Evolutionary conservation across 2,888 invertebrate genomes (phyloP).

Genomic region (Galerucella nymphaeae): DNA sequence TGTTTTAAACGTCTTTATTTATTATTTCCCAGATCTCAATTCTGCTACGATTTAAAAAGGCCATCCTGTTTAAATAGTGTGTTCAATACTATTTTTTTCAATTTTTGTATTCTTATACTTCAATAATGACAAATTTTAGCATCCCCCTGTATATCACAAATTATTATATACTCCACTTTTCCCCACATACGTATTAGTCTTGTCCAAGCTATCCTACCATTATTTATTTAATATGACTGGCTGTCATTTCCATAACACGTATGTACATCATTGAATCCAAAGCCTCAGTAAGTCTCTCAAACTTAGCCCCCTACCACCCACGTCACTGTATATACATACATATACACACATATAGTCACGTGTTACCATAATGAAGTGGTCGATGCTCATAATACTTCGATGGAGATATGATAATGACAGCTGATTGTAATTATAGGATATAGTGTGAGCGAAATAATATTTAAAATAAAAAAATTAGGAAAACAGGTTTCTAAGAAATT

Average conservation of each 20-base stretch:
- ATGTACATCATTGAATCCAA: neutral
- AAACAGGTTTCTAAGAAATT: too few species aligned
- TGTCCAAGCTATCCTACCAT: slow-evolving; percentile 3
- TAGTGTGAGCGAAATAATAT: neutral
- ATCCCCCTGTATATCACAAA: too few species aligned
- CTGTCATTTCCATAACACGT: slow-evolving; percentile 16
- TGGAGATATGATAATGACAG: slow-evolving; percentile 8
- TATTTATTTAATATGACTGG: slow-evolving; percentile 15
- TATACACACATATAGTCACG: neutral
- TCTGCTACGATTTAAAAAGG: too few species aligned
- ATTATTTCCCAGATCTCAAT: too few species aligned
- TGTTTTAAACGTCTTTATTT: too few species aligned
- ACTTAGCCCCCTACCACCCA: neutral
- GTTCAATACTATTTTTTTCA: too few species aligned
- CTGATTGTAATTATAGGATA: neutral
- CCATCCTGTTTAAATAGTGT: too few species aligned
- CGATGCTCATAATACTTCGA: slow-evolving; percentile 18
- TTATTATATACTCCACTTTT: neutral
- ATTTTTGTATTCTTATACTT: too few species aligned
- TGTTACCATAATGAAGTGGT: slow-evolving; percentile 15
- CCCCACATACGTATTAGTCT: neutral
- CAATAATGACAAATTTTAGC: too few species aligned
- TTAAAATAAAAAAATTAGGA: neutral
- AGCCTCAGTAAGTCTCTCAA: neutral
- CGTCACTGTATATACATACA: neutral